Evolutionary conservation across 2,888 invertebrate genomes (phyloP), one percentile per base, ranked within the genome.

Genomic region (Diabrotica balteata): DNA sequence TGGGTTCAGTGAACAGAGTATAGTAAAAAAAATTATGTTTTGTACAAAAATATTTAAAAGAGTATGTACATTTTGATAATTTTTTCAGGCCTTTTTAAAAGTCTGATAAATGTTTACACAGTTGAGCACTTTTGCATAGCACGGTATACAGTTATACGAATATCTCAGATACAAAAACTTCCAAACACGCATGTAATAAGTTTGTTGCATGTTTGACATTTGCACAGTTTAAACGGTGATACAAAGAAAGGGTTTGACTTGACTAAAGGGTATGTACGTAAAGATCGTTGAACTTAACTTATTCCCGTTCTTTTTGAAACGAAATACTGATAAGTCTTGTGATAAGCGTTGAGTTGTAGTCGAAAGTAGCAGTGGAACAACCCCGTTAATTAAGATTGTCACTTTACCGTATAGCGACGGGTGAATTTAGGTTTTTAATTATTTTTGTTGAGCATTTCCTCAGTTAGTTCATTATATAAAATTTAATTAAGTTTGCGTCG

Each of bases 391-490:
- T 84, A 84, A 84, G 84, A 84, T 84, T 84, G 84, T 84, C 84
- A 84, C 83, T 84, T 84, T 81, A 81, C 80, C 80, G 81, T 81
- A 81, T 79, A 81, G 80, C 78, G 80, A 77, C 80, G 79, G 80
- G 81, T 80, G 80, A 84, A 84, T 84, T 84, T 84, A 82, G 84
- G 84, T 85, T 84, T 84, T 85, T 85, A 85, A 85, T 85, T 85
- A 85, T 84, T 85, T 84, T 84, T 85, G 84, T 84, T 84, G 84
- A 83, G 84, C 84, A 83, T 84, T 84, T 85, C 84, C 84, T 84
- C 84, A 84, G 83, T 84, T 83, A 84, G 84, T 84, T 84, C 85
- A 84, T 85, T 85, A 85, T 85, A 84, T 84, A 82, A 85, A 84
- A 84, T 85, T 84, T 84, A 85, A 84, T 85, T 84, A 85, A 84